Evolutionary conservation across 2,888 invertebrate species (phyloP).

Genomic region (Cheilosia grossa): DNA sequence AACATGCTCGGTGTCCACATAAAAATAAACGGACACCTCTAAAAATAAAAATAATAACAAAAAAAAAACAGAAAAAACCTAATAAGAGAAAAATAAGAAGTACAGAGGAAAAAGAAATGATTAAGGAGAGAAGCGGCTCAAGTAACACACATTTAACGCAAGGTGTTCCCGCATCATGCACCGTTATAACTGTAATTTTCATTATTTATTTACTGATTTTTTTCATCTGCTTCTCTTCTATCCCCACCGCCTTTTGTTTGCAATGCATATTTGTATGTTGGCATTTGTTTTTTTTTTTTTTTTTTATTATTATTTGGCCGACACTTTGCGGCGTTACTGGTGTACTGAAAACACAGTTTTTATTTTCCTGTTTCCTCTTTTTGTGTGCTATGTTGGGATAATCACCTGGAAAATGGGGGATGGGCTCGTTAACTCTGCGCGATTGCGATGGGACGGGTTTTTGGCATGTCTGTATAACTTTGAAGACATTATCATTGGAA

Average conservation of each 20-base stretch:
- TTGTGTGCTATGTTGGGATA: conserved; percentile 61
- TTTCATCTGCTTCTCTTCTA: not conserved
- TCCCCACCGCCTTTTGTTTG: conserved; percentile 11
- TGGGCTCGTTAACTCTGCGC: conserved; percentile 63
- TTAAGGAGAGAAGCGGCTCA: conserved; percentile 73
- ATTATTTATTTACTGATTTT: conserved; percentile 73
- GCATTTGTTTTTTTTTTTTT: not conserved
- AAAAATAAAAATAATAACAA: not conserved
- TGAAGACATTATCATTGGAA: conserved; percentile 35
- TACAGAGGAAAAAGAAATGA: conserved; percentile 13
- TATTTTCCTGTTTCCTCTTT: conserved; percentile 48
- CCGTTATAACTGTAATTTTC: conserved; percentile 77
- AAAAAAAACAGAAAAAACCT: not conserved
- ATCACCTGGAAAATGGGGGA: conserved; percentile 67
- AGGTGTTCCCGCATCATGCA: conserved; percentile 76
- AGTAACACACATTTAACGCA: conserved; percentile 77
- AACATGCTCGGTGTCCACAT: conserved; percentile 58
- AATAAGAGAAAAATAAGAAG: conserved; percentile 1
- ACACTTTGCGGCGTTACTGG: conserved; percentile 34
- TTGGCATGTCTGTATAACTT: conserved; percentile 6
- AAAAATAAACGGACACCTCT: conserved; percentile 56
- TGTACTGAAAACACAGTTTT: conserved; percentile 20
- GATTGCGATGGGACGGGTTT: conserved; percentile 31
- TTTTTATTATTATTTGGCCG: conserved; percentile 5
- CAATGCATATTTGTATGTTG: conserved; percentile 42